Conservation (phyloP, 1,140 invertebrate species). For the Bombus fervidus region DNA sequence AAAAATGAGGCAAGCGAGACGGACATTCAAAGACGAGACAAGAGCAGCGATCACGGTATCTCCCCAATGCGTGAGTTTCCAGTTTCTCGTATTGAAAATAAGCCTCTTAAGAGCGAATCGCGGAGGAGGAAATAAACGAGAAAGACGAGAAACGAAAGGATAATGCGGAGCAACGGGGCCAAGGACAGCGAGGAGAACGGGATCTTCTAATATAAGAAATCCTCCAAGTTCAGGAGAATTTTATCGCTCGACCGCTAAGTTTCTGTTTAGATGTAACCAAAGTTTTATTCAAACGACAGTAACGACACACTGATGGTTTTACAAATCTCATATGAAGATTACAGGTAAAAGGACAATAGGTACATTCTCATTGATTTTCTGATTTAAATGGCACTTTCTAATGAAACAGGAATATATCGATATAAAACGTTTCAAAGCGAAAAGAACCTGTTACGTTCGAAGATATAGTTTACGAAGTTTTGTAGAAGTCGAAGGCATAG, state of each 20-base stretch:
- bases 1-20: background rate
- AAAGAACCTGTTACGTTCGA: too few relatives aligned
- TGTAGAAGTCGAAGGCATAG: too few relatives aligned
- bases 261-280: background rate
- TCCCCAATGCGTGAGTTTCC: slow-evolving; percentile 63
- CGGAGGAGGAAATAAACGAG: background rate
- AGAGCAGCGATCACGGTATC: slow-evolving; percentile 36
- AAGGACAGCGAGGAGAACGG: background rate
- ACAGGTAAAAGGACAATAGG: background rate
- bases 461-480: too few relatives aligned
- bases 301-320: background rate
- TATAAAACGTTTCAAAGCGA: background rate
- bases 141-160: background rate
- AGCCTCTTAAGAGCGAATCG: slow-evolving; percentile 39
- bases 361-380: background rate
- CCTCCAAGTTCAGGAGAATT: slow-evolving; percentile 32
- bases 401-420: background rate
- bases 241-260: slow-evolving; percentile 18
- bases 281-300: too few relatives aligned
- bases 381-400: background rate
- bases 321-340: background rate
- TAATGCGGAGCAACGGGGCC: background rate
- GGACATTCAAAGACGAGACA: background rate
- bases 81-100: slow-evolving; percentile 64
- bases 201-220: background rate